Base-by-base conservation (phyloP, 2,113 vertebrate genomes). In the Austrofundulus limnaeus region DNA sequence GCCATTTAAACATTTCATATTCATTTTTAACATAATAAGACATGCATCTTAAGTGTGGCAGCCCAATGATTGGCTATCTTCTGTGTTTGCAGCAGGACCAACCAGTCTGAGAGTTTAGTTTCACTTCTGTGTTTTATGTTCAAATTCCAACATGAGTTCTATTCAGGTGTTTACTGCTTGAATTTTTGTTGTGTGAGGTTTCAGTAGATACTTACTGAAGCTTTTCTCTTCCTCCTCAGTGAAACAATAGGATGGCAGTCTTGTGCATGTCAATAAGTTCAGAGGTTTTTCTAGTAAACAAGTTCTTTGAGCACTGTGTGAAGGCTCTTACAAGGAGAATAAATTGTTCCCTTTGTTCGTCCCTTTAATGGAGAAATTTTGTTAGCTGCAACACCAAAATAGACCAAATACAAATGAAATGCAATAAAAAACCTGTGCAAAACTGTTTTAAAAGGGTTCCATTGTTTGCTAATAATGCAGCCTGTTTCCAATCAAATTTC, bases 131-230 rank as follows among this genome's bases (percentile, higher is more conserved):
- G 5, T 42, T 28, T 14, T 21, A 20, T 15, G 0, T 54, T n/a
- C 19, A n/a, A 23, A 10, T 56, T 42, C 47, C 5, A 50, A 0
- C 6, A 0, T 14, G 2, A 52, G 20, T 14, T 17, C 24, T 39
- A 16, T 60, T 0, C 60, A 45, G 41, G 11, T 14, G 0, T 0
- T 53, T 17, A 37, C 20, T 16, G 0, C 50, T 11, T 11, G 37
- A 25, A 45, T 21, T 41, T 19, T 11, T 46, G 37, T 11, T 50
- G 46, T 39, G 15, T 51, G 17, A 6, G 17, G 39, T 46, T 23
- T 11, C 23, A 20, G 11, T 14, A 20, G 23, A 0, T 66, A 21
- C 41, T 66, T 28, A 66, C 17, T 25, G 17, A 53, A 38, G 3
- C 28, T 13, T 2, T 25, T 28, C 25, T 59, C 4, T 31, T 53